Evolutionary conservation across 2,113 vertebrate genomes (phyloP), one percentile per base, ranked within the genome.

Genomic region (Dasyurus viverrinus): DNA sequence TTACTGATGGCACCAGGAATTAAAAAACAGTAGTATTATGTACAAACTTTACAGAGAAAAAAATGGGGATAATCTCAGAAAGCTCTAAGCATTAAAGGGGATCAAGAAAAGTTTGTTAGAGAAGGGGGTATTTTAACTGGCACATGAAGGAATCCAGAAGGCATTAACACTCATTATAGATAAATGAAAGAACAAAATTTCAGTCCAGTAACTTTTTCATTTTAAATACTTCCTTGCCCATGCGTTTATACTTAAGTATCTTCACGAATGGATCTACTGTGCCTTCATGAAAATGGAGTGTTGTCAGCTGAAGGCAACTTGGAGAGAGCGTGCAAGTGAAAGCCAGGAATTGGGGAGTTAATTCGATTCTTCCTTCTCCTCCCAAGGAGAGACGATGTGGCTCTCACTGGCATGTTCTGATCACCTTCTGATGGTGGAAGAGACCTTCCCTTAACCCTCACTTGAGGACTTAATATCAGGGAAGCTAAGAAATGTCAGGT

Each of bases 381-480:
- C 60, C 53, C 68, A 54, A 30, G 54, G 48, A 42, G 26, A 46
- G 27, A 2, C 26, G 48, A 36, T 27, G 12, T 19, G 2, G 1
- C n/a, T 92, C 22, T 22, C 26, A 3, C 5, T 50, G n/a, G 24
- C 52, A 9, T 57, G 0, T 36, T 42, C 30, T 23, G 1, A 25
- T 4, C 30, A 2, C 57, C 26, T 91, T 54, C 42, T 30, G 14
- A 27, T 0, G 1, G 48, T 8, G 36, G 23, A 89, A 14, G 1
- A 0, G 0, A 3, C 3, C 11, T 1, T 52, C 54, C 26, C 7
- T 0, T 53, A 27, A 12, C 53, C 1, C 54, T 30, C 46, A 2
- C 3, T n/a, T 55, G 42, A 26, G 54, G 36, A 92, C 14, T 48
- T 50, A 4, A 5, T 26, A 14, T 19, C 25, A 47, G 55, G 92